Evolutionary conservation across 2,113 vertebrate genomes (phyloP), one percentile per base, ranked within the genome.

Genomic region (Marcusenius ussheri): DNA sequence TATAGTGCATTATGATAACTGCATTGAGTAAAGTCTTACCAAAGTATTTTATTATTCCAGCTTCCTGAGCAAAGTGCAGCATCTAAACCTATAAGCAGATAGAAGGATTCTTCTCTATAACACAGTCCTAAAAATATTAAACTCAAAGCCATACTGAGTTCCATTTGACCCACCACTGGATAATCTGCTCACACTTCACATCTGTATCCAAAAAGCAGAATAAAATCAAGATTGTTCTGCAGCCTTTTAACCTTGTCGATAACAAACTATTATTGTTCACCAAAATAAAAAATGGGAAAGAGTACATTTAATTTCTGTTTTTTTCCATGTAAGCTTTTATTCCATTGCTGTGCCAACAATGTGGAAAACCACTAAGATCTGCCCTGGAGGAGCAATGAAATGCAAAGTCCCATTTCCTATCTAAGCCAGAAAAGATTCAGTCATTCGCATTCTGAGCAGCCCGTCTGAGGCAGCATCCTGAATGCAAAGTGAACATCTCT

Each of bases 351-450:
- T 35, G 31, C n/a, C 83, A 47, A 53, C 24, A 31, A 47, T 87
- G 85, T 50, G 27, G 24, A 7, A 39, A 86, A 86, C 21, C 49
- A 47, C 85, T 53, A 53, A 87, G 50, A 53, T 53, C 85, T 39
- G 11, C 27, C 85, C 47, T 47, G 83, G 49, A 35, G 85, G 85
- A 56, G 85, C 50, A 53, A 39, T 87, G 27, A 50, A 53, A 51
- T 87, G 27, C 50, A 53, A 35, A 87, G 85, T 87, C 85, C 27
- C 85, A 87, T 87, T 87, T 51, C n/a, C 50, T 87, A 19, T 87
- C 49, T 87, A 87, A 87, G 85, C 27, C 50, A 87, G 8, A 53
- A 47, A 56, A 87, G 85, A 51, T 87, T 49, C 50, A 87, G 85
- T 56, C 85, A 87, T 87, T 87, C 27, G 85, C 47, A 87, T 87